Evolutionary conservation across 2,113 vertebrate genomes (phyloP).

Genomic region (Semnornis frantzii): DNA sequence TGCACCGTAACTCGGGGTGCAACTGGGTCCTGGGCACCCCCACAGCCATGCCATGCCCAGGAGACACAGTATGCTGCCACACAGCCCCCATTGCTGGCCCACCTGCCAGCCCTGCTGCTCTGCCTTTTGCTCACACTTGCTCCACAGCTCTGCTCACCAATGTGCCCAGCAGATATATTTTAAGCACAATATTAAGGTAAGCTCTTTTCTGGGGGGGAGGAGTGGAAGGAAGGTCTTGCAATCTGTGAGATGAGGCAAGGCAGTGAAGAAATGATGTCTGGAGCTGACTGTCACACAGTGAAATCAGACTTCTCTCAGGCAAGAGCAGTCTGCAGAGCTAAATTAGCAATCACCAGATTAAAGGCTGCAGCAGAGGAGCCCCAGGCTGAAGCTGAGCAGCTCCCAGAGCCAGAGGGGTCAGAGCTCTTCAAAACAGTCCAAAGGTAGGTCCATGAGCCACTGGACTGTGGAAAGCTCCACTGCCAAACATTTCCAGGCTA

Average conservation of each 20-base stretch:
- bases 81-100: no score
- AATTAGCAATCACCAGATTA: background rate
- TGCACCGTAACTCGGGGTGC: background rate
- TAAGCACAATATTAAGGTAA: background rate
- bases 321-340: background rate
- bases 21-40: no score
- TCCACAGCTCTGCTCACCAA: background rate
- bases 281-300: background rate
- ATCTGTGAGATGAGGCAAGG: rapidly evolving
- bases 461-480: rapidly evolving
- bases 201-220: rapidly evolving
- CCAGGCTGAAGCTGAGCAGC: background rate
- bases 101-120: no score
- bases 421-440: background rate
- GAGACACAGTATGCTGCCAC: no score
- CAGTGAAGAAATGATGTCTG: background rate
- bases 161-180: background rate
- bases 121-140: no score
- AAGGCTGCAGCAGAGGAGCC: background rate
- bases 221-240: background rate
- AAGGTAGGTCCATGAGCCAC: background rate
- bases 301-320: background rate
- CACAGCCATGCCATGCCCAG: no score
- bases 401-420: background rate
- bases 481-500: background rate